Evolutionary conservation across 2,797 vertebrate species (phyloP), one percentile per base, ranked within the genome.

Genomic region (Malacoctenus gilli): DNA sequence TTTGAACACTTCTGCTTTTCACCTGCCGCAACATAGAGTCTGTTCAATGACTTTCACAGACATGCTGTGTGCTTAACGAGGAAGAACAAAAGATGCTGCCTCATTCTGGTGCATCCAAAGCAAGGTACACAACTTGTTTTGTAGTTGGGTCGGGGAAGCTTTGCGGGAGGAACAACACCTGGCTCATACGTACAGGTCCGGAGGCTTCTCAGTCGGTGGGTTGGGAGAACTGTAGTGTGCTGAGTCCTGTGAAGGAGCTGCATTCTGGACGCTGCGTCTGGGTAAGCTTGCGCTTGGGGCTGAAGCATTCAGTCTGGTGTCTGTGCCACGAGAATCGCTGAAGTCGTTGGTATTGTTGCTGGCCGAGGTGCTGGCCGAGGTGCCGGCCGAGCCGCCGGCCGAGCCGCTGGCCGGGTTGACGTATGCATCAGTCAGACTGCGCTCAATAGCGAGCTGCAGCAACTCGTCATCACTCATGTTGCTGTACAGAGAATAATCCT

Each of bases 401-500:
- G 5, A 38, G 16, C 14, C 0, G 0, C 19, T 18, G 22, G 32
- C 0, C 0, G 40, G 9, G 50, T 19, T 35, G 39, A 14, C 2
- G 4, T 67, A 54, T 2, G 22, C 22, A 53, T 92, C 94, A 0
- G 69, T 76, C 46, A 98, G 73, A 64, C 96, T 98, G 83, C 94
- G 94, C 58, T 95, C 93, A 0, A 97, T 94, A 64, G 95, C 95
- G 72, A 98, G 85, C 75, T 95, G 93, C 53, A 97, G 75, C 16
- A 97, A 91, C 59, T 98, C 92, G 0, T 96, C 93, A 34, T 98
- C 95, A 0, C 86, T 95, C 70, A 98, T 76, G 75, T 94, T 91
- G 21, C 92, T 85, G 59, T 96, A 98, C 21, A 95, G 53, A 21
- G 92, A 94, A 80, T 95, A 97, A 60, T 98, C 96, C 47, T 96